These are phyloP conservation scores for Limnephilus auricula DNA, from an alignment of 2,888 invertebrate genomes.

Conservation along the genomic window DNA sequence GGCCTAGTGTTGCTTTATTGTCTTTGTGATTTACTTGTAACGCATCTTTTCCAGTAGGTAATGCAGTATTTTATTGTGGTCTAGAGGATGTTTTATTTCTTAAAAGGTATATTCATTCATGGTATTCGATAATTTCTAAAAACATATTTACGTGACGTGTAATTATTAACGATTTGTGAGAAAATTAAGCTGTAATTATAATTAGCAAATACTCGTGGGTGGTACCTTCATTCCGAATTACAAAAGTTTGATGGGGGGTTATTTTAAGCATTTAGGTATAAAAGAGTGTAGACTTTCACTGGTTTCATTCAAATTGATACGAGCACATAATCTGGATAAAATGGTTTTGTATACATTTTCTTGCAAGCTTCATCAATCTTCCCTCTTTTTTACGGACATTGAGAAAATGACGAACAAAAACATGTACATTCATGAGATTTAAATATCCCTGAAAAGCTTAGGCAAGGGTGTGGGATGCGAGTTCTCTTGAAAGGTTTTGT, in stretches of 20 bases:
- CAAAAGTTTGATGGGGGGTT: not conserved
- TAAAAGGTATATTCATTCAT: not conserved
- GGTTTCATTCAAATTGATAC: not conserved
- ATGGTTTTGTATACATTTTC: conserved; percentile 14
- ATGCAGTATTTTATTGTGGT: no score
- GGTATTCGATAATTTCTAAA: not conserved
- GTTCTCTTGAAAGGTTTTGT: not conserved
- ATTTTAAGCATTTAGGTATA: not conserved
- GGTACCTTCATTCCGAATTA: not conserved
- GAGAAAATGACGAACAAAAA: not conserved
- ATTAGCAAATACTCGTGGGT: not conserved
- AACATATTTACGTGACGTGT: not conserved
- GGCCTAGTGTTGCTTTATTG: no score
- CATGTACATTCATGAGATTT: conserved; percentile 1
- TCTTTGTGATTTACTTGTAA: no score
- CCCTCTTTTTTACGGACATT: not conserved
- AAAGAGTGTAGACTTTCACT: not conserved
- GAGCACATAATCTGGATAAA: not conserved
- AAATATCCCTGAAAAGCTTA: not conserved
- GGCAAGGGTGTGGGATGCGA: not conserved
- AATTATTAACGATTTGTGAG: not conserved
- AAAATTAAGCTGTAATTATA: not conserved
- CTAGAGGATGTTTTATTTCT: no score
- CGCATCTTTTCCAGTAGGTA: no score
- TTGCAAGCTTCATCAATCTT: conserved; percentile 11